phyloP scores from a whole-genome alignment of 2,113 vertebrate species.

The Caloenas nicobarica region DNA sequence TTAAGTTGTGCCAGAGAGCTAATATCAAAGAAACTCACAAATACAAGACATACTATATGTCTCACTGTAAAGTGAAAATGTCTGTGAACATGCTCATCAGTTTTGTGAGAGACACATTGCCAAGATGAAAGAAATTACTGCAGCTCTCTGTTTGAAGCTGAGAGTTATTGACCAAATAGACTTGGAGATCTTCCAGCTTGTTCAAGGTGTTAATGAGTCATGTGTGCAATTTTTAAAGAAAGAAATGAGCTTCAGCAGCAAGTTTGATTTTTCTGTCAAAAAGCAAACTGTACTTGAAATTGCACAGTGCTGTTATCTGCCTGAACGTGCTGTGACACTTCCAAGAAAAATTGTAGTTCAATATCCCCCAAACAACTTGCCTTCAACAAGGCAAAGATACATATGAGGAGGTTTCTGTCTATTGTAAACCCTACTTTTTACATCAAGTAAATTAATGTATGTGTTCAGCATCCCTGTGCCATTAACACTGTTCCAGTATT shows the following conservation, averaged over 20 bases:
- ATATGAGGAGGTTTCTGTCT: background rate
- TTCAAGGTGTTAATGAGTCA: slow-evolving; percentile 55
- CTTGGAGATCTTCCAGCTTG: slow-evolving; percentile 37
- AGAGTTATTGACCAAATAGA: slow-evolving; percentile 52
- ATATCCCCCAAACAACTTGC: background rate
- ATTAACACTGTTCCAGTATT: background rate
- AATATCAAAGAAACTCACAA: background rate
- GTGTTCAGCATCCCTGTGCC: background rate
- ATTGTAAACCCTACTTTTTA: background rate
- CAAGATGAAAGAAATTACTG: background rate
- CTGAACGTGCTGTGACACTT: background rate
- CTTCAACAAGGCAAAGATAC: background rate
- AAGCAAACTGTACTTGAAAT: background rate
- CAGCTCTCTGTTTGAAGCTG: background rate
- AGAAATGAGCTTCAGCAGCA: background rate
- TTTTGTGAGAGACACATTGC: background rate
- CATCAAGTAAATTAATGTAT: background rate
- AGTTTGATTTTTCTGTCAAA: slow-evolving; percentile 54
- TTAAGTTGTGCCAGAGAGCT: background rate
- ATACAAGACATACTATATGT: background rate
- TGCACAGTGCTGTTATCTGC: background rate
- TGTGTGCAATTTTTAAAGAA: slow-evolving; percentile 4
- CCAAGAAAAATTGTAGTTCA: background rate
- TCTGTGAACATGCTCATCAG: background rate
- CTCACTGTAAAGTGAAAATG: background rate